Evolutionary conservation across 2,113 vertebrate genomes (phyloP).

Genomic region (Artemisiospiza belli): DNA sequence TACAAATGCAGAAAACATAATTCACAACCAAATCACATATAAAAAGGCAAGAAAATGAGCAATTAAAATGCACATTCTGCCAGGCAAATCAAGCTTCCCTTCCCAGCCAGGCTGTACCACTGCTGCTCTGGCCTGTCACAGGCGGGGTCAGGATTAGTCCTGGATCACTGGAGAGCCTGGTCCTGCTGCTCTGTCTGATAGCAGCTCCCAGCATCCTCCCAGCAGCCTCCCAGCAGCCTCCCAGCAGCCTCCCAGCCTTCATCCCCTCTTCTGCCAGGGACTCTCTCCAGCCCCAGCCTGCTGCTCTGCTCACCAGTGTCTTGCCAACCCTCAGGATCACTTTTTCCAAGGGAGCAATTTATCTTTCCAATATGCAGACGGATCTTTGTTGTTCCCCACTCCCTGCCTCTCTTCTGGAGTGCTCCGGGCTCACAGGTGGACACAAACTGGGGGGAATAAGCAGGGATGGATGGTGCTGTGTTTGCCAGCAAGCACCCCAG

Average conservation of each 20-base stretch:
- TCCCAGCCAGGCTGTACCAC: not conserved
- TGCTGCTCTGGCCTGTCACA: not conserved
- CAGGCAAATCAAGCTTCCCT: slow-evolving; percentile 20
- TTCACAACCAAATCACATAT: slow-evolving; percentile 60
- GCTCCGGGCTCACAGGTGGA: not conserved
- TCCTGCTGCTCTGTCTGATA: not conserved
- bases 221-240: not conserved
- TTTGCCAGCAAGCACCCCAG: not conserved
- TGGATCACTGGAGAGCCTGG: not conserved
- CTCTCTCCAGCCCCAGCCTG: not conserved
- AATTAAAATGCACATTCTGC: slow-evolving; percentile 60
- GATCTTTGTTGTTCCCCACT: not conserved
- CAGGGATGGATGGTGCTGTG: not conserved
- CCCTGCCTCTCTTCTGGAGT: not conserved
- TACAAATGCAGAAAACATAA: slow-evolving; percentile 68
- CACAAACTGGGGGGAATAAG: not conserved
- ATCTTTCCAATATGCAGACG: not conserved
- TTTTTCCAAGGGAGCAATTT: not conserved
- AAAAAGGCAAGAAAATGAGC: slow-evolving; percentile 57
- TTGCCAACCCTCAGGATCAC: not conserved
- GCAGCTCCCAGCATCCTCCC: not conserved
- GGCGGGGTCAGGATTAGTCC: not conserved
- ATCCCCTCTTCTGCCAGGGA: not conserved
- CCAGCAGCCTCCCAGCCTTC: not conserved
- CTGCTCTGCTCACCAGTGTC: not conserved